Evolutionary conservation across 2,113 vertebrate genomes (phyloP), one percentile per base, ranked within the genome.

Genomic region (Syngnathus scovelli): DNA sequence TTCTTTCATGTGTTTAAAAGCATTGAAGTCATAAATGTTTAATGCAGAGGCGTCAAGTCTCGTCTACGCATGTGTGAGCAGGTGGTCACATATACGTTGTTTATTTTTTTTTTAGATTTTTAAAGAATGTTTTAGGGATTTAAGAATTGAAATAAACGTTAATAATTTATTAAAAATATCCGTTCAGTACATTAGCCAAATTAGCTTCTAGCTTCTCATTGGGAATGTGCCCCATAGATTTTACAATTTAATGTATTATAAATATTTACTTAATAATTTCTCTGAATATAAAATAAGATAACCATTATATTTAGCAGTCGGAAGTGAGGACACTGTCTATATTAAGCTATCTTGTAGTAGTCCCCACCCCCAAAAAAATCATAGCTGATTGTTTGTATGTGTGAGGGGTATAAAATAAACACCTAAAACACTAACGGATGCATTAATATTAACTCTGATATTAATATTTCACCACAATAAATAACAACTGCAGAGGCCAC

Each of bases 1-100:
- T 18, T 58, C 15, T 36, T 58, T 58, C 27, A 36, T 58, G 55
- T 58, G 21, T 46, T 62, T 62, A 62, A 62, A 62, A 62, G 41
- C 61, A 23, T 62, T 18, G 61, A 43, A 44, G 41, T 62, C 61
- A 62, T 62, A 13, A 43, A 62, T 44, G 12, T 62, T 62, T 62
- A 23, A 62, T 44, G 61, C 0, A 1, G 61, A 16, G 19, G 61
- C 21, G 21, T 62, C 61, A 44, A 10, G 18, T 44, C 13, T 62
- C 7, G 21, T 43, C 8, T 62, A 21, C 61, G 61, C 61, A 44
- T 27, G 61, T 43, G 39, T 27, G 61, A 10, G 41, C 61, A 27
- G 61, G 61, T 44, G 39, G 61, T 62, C 61, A 62, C 61, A 44
- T 23, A 13, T 23, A 13, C 61, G 41, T 13, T 43, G 41, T 43